Conservation (phyloP, 64 coral and sea anemone genomes). For the Catalaphyllia jardinei region DNA sequence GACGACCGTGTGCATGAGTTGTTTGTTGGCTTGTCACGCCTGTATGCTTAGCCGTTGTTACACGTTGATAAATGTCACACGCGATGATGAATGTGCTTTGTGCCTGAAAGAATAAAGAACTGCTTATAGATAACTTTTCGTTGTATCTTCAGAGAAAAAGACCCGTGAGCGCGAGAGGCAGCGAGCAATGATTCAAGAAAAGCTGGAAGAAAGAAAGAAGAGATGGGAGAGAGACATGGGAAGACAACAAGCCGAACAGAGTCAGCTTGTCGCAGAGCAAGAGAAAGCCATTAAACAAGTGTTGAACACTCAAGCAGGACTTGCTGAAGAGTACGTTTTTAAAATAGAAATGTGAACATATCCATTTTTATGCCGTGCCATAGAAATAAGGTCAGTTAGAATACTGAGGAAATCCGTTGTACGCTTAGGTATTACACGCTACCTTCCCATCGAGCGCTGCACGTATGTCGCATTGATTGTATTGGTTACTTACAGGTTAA, state of each 20-base stretch:
- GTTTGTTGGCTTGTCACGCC: too few species aligned
- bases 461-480: too few species aligned
- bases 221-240: conserved; percentile 63
- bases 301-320: conserved; percentile 70
- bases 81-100: not conserved
- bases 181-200: conserved; percentile 51
- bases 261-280: conserved; percentile 60
- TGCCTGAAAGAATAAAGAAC: not conserved
- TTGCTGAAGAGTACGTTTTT: conserved; percentile 67
- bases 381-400: too few species aligned
- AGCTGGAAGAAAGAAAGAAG: conserved; percentile 55
- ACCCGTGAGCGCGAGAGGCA: conserved; percentile 48
- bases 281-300: conserved; percentile 79
- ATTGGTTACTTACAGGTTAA: too few species aligned
- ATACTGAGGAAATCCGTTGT: too few species aligned
- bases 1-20: too few species aligned
- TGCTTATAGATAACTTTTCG: not conserved
- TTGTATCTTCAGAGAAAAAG: conserved; percentile 33
- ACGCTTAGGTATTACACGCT: too few species aligned
- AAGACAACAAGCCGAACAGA: conserved; percentile 58
- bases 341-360: not conserved
- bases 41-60: too few species aligned
- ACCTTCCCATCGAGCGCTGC: too few species aligned
- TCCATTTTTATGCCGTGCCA: not conserved
- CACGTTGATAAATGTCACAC: too few species aligned